Conservation (phyloP, 2,797 vertebrate species). For the Platyrinchus mystaceus region DNA sequence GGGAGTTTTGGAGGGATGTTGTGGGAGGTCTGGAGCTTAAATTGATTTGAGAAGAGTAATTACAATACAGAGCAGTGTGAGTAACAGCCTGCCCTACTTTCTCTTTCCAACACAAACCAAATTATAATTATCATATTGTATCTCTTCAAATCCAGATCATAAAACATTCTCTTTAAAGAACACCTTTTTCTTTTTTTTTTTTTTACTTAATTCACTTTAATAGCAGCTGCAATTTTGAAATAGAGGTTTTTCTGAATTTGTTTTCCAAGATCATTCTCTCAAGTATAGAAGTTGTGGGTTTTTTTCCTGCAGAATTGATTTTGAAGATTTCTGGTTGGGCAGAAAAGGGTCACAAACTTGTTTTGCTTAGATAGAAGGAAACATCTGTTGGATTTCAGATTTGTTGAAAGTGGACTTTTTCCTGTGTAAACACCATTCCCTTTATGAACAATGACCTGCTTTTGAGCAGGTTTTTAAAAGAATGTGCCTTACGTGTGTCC, state of each 20-base stretch:
- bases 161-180: not conserved
- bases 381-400: slow-evolving; percentile 72
- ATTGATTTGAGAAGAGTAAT: not conserved
- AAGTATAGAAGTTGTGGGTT: not conserved
- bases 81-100: not conserved
- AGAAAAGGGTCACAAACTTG: slow-evolving; percentile 3
- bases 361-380: slow-evolving; percentile 76
- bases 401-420: slow-evolving; percentile 68
- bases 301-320: not conserved
- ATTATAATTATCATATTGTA: not conserved
- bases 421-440: slow-evolving; percentile 69
- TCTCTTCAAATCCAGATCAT: not conserved
- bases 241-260: not conserved
- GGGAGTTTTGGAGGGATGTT: not conserved
- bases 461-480: not conserved
- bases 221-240: not conserved
- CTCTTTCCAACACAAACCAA: not conserved
- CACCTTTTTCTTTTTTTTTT: not conserved
- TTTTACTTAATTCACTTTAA: not conserved
- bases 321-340: not conserved
- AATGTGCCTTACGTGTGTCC: not conserved
- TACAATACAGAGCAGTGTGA: not conserved
- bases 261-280: not conserved
- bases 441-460: slow-evolving; percentile 37
- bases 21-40: not conserved